phyloP scores from a whole-genome alignment of 2,797 vertebrate species.

The Loris lydekkerianus region DNA sequence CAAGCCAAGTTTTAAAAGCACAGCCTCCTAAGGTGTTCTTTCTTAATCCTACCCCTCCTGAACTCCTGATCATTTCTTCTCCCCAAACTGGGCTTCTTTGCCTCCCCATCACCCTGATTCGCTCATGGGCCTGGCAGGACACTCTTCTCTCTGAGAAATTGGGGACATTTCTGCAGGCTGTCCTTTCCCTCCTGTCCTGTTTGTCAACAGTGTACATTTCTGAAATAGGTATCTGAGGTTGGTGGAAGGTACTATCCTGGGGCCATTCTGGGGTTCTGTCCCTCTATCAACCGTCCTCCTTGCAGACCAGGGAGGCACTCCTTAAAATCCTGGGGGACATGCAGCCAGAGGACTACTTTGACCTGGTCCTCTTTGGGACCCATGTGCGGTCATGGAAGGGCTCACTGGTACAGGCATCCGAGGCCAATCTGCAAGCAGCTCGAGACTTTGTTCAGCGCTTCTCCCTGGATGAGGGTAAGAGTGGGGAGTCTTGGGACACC shows the following conservation, averaged over 20 bases:
- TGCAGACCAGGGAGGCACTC: conserved; percentile 91
- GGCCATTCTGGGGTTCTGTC: not conserved
- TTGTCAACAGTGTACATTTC: not conserved
- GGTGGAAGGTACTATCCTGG: not conserved
- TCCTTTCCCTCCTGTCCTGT: not conserved
- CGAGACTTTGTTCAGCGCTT: conserved; percentile 86
- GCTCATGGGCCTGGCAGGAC: not conserved
- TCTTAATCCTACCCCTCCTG: not conserved
- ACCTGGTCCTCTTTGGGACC: conserved; percentile 88
- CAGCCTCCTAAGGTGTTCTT: not conserved
- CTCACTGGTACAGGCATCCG: conserved; percentile 88
- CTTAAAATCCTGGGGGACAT: conserved; percentile 90
- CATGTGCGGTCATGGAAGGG: conserved; percentile 83
- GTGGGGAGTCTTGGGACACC: not conserved
- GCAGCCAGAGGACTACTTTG: conserved; percentile 89
- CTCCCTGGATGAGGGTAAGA: conserved; percentile 72
- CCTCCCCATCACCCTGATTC: not conserved
- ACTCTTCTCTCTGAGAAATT: not conserved
- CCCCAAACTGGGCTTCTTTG: not conserved
- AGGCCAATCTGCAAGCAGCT: conserved; percentile 87
- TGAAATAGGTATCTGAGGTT: not conserved
- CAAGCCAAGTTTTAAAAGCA: not conserved
- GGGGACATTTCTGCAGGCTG: not conserved
- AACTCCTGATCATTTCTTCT: not conserved
- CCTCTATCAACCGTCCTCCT: conserved; percentile 19